phyloP scores from a whole-genome alignment of 1,140 invertebrate species.

The Leptopilina boulardi region DNA sequence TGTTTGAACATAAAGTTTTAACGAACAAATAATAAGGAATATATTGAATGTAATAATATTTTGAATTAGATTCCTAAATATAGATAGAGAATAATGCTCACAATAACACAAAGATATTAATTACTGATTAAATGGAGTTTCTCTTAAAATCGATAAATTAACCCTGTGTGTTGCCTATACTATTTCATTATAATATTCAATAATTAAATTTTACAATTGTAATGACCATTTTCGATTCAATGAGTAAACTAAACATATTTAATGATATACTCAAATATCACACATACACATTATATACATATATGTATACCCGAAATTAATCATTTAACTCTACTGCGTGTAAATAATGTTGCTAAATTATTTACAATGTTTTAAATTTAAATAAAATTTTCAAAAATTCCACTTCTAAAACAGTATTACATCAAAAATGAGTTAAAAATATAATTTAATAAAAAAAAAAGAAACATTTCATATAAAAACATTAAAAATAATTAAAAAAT shows the following conservation, averaged over 20 bases:
- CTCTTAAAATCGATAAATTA: not conserved
- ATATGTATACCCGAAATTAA: not conserved
- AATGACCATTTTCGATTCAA: slow-evolving; percentile 25
- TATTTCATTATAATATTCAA: not conserved
- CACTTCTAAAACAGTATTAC: too few relatives aligned
- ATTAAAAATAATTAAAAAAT: too few relatives aligned
- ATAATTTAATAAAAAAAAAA: too few relatives aligned
- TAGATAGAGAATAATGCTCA: not conserved
- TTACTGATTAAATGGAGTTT: not conserved
- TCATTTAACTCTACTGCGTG: too few relatives aligned
- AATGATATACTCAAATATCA: slow-evolving; percentile 5
- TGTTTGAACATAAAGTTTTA: too few relatives aligned
- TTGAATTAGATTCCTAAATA: not conserved
- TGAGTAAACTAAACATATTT: not conserved
- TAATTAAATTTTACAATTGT: not conserved
- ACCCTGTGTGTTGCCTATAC: not conserved
- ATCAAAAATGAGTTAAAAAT: too few relatives aligned
- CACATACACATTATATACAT: not conserved
- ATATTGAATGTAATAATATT: not conserved
- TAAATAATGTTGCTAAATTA: too few relatives aligned
- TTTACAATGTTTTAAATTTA: too few relatives aligned
- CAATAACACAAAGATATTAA: slow-evolving; percentile 15
- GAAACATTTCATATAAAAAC: too few relatives aligned
- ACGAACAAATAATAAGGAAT: not conserved
- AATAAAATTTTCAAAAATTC: too few relatives aligned